Evolutionary conservation across 2,797 vertebrate genomes (phyloP).

Genomic region (Staurois parvus): DNA sequence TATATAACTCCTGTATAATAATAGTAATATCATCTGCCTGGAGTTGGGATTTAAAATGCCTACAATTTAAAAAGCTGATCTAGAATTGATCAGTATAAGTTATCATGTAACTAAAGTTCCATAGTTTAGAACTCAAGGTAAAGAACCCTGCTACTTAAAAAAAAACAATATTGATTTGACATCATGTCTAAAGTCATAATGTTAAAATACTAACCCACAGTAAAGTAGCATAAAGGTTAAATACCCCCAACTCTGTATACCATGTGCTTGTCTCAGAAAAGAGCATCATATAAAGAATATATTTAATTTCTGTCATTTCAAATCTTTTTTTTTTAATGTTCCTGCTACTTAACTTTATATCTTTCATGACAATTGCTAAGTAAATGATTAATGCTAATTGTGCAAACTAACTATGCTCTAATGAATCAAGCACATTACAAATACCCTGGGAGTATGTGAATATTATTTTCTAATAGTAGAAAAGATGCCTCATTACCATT

Average conservation of each 20-base stretch:
- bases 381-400: slow-evolving; percentile 63
- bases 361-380: slow-evolving; percentile 58
- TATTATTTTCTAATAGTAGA: slow-evolving; percentile 56
- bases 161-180: neutral
- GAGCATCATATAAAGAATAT: slow-evolving; percentile 7
- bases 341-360: slow-evolving; percentile 48
- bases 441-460: slow-evolving; percentile 52
- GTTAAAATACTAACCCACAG: neutral
- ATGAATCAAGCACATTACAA: slow-evolving; percentile 58
- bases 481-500: slow-evolving; percentile 60
- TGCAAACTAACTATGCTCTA: slow-evolving; percentile 45
- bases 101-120: neutral
- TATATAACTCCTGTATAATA: too few species aligned
- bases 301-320: slow-evolving; percentile 26
- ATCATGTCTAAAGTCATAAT: neutral
- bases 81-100: neutral
- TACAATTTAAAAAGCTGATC: neutral
- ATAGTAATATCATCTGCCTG: too few species aligned
- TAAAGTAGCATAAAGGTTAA: neutral
- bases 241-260: slow-evolving; percentile 3
- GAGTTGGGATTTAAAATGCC: too few species aligned
- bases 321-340: slow-evolving; percentile 29
- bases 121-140: too few species aligned
- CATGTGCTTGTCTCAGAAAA: slow-evolving; percentile 16
- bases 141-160: neutral